Evolutionary conservation across 2,113 vertebrate genomes (phyloP), one percentile per base, ranked within the genome.

Genomic region (Bungarus multicinctus): DNA sequence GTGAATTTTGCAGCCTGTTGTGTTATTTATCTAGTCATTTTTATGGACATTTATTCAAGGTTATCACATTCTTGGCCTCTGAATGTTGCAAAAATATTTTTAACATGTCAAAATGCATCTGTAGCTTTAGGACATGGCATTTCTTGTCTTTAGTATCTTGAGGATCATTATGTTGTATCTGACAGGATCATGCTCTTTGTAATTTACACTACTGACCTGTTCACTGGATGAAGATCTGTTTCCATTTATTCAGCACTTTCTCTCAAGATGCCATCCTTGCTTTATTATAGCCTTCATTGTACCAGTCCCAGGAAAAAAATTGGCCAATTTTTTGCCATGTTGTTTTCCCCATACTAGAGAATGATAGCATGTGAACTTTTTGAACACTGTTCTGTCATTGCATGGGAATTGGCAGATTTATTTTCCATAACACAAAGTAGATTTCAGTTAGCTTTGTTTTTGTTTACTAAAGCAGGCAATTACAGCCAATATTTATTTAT

Each of bases 201-300:
- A 90, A 93, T 93, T 95, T 94, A 89, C 7, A 88, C 64, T 47
- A 64, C 10, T 91, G 45, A 95, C 5, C 1, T 94, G 7, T 90
- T 94, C 2, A 57, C 54, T 91, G 39, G 94, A n/a, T 94, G 34
- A 93, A 95, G 93, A 90, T 0, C 6, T 85, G 25, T 93, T 93
- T 94, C 14, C 81, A 20, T 87, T 39, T 50, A 87, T 34, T 94
- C 25, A 90, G 54, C 4, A 93, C 2, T 0, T 30, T 87, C 89
- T 88, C 18, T 30, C 4, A 87, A 53, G 93, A 85, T 69, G 30
- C 2, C 90, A 89, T 93, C 43, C 74, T 1, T 54, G 3, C 45
- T 93, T 92, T 94, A 0, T 58, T 93, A 27, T 58, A 34, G 2
- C 0, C 89, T 93, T 81, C 11, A 23, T 86, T 96, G 30, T 89